Conservation (phyloP, 30 jellyfish, hydroid and myxozoan species). For the Pelagia noctiluca region DNA sequence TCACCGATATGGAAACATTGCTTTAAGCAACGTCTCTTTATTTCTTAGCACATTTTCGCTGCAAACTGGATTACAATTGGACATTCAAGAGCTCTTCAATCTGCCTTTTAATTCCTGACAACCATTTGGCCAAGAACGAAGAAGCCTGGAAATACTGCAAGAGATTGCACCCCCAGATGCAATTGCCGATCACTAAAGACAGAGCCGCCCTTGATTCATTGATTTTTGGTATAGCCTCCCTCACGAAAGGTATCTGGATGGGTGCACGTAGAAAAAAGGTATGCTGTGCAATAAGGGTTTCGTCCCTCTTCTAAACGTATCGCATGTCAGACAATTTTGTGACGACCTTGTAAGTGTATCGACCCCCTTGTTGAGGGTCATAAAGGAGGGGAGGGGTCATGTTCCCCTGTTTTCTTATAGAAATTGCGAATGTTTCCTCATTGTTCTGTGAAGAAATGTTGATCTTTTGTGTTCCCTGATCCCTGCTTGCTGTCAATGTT, state of each 20-base stretch:
- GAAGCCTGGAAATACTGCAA: not conserved
- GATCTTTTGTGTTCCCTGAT: too few relatives aligned
- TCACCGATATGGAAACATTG: too few relatives aligned
- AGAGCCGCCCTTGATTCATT: not conserved
- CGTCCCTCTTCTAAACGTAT: not conserved
- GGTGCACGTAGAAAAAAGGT: not conserved
- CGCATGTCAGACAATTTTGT: not conserved
- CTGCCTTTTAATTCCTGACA: not conserved
- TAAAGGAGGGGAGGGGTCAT: too few relatives aligned
- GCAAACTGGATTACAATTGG: constrained; percentile 1
- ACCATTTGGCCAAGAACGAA: not conserved
- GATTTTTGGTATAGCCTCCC: not conserved
- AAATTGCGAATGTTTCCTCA: too few relatives aligned
- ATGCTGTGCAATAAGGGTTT: not conserved
- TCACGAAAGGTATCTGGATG: not conserved
- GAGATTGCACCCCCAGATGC: constrained; percentile 4
- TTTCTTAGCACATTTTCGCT: not conserved
- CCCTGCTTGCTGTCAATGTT: too few relatives aligned
- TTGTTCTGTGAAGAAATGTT: too few relatives aligned
- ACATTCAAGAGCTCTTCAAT: not conserved
- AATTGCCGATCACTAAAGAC: not conserved
- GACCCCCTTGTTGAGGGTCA: too few relatives aligned
- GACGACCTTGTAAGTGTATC: too few relatives aligned
- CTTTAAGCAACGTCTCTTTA: too few relatives aligned
- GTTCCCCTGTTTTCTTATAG: too few relatives aligned